phyloP scores from a whole-genome alignment of 2,113 vertebrate species.

The Neogobius melanostomus region DNA sequence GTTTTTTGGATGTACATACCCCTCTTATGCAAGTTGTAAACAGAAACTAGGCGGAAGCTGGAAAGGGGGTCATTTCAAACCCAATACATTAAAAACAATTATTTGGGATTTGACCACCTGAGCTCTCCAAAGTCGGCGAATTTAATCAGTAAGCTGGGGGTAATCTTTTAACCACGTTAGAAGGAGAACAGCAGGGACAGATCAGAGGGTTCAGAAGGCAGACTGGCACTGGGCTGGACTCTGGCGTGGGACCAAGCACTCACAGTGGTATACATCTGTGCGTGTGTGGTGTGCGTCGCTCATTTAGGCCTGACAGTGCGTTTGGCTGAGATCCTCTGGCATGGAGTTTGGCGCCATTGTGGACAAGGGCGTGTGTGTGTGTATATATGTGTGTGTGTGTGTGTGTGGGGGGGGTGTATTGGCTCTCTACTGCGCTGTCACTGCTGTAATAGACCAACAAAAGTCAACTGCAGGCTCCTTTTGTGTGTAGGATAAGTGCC shows the following conservation, averaged over 20 bases:
- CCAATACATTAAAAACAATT: conserved; percentile 19
- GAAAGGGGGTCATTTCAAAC: conserved; percentile 1
- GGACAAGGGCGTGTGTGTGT: conserved; percentile 35
- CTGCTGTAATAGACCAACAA: conserved; percentile 59
- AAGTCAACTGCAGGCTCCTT: conserved; percentile 53
- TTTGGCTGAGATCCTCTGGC: conserved; percentile 26
- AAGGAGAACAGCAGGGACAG: conserved; percentile 53
- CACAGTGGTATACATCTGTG: conserved; percentile 20
- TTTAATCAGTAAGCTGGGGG: conserved; percentile 28
- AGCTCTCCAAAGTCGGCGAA: conserved; percentile 18
- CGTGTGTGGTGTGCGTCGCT: conserved; percentile 29
- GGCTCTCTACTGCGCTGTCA: conserved; percentile 59
- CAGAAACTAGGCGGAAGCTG: conserved; percentile 2
- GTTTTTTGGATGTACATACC: conserved; percentile 28
- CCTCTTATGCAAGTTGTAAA: conserved; percentile 17
- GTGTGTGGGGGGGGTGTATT: conserved; percentile 47
- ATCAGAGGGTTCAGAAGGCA: conserved; percentile 51
- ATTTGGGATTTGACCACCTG: conserved; percentile 27
- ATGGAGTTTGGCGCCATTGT: conserved; percentile 52
- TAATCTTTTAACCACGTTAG: conserved; percentile 66
- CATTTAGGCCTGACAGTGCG: conserved; percentile 47
- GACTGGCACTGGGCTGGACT: conserved; percentile 54
- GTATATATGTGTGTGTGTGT: conserved; percentile 38
- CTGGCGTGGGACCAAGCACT: conserved; percentile 48
- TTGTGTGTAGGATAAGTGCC: neutral